These are phyloP conservation scores for Planiliza haematocheilus DNA, from an alignment of 2,113 vertebrate genomes.

Conservation along the genomic window DNA sequence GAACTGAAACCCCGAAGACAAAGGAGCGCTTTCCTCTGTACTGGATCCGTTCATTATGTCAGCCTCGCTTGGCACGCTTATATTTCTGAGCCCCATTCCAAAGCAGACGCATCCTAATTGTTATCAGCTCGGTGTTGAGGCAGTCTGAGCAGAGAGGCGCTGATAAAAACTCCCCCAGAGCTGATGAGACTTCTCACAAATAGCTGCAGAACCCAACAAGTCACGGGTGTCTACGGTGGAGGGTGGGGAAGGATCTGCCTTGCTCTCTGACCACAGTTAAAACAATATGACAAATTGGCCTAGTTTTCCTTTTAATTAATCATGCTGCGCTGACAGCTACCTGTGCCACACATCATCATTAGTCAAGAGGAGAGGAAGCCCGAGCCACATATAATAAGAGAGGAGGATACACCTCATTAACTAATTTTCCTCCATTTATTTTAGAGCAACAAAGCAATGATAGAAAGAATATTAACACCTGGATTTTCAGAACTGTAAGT, in stretches of 20 bases:
- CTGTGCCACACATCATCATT: conserved; percentile 82
- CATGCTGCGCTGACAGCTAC: conserved; percentile 79
- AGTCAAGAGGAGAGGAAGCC: conserved; percentile 71
- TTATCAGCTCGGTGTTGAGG: conserved; percentile 55
- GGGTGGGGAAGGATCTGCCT: conserved; percentile 20
- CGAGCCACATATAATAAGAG: conserved; percentile 66
- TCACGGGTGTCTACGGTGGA: conserved; percentile 11
- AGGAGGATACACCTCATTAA: conserved; percentile 81
- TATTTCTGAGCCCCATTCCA: conserved; percentile 42
- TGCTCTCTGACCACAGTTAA: conserved; percentile 69
- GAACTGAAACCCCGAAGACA: conserved; percentile 30
- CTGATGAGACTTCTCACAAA: conserved; percentile 44
- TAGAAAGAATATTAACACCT: conserved; percentile 44
- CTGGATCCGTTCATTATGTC: conserved; percentile 51
- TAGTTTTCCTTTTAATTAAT: conserved; percentile 83
- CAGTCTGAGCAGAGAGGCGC: conserved; percentile 21
- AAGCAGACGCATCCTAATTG: conserved; percentile 64
- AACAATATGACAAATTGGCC: conserved; percentile 81
- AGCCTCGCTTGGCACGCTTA: conserved; percentile 35
- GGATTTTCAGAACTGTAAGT: conserved; percentile 10
- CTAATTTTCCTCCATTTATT: conserved; percentile 71
- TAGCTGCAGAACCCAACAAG: conserved; percentile 21
- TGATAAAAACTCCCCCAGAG: conserved; percentile 37
- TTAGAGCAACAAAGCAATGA: conserved; percentile 55
- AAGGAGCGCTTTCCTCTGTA: conserved; percentile 7